phyloP scores from a whole-genome alignment of 2,888 invertebrate genomes.

The Dasypolia templi region DNA sequence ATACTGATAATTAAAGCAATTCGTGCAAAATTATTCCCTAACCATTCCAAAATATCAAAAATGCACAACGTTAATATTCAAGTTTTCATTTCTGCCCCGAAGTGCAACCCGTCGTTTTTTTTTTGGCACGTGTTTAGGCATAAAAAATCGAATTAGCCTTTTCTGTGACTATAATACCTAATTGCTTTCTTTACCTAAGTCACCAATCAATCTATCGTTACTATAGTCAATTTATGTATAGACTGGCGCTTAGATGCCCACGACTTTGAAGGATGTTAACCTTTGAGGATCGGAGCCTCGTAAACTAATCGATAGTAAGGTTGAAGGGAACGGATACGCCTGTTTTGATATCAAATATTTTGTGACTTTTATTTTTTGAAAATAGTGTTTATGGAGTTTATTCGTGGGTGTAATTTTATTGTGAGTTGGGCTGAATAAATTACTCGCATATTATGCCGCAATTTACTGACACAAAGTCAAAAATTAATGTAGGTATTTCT shows the following conservation, averaged over 20 bases:
- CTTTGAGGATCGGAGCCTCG: constrained; percentile 18
- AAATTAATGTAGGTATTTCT: background rate
- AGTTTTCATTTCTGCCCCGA: no score
- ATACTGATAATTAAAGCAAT: no score
- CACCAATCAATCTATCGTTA: background rate
- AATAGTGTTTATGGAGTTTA: background rate
- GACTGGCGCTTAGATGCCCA: background rate
- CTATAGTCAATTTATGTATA: background rate
- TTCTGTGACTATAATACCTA: background rate
- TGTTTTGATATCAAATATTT: constrained; percentile 23
- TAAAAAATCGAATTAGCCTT: no score
- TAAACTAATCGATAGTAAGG: constrained; percentile 27
- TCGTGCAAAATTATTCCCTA: no score
- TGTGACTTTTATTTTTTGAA: background rate
- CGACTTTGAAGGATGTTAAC: constrained; percentile 37
- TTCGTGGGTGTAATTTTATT: background rate
- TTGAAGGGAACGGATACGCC: constrained; percentile 7
- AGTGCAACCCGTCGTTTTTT: no score
- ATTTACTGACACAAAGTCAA: background rate
- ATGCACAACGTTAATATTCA: no score
- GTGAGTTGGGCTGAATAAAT: background rate
- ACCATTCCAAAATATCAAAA: no score
- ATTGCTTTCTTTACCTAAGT: background rate
- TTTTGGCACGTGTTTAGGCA: no score
- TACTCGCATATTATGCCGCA: background rate